These are phyloP conservation scores for Ondatra zibethicus DNA, from an alignment of 2,113 vertebrate species.

Conservation along the genomic window DNA sequence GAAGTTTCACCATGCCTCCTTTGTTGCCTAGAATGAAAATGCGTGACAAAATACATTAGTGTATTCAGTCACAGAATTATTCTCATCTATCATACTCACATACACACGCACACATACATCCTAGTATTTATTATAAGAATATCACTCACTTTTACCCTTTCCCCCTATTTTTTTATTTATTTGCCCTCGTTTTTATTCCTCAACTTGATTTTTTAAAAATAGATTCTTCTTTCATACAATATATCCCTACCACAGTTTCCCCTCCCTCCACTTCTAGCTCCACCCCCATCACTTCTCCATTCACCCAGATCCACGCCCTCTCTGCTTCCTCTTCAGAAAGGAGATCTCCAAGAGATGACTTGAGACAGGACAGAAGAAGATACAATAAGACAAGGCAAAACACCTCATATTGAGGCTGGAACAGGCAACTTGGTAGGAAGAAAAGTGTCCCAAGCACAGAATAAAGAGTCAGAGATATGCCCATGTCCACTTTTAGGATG, in stretches of 20 bases:
- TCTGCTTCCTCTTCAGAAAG: neutral
- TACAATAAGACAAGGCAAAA: neutral
- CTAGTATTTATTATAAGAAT: neutral
- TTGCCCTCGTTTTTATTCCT: constrained; percentile 21
- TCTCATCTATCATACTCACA: neutral
- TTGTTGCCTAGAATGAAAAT: neutral
- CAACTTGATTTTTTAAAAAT: neutral
- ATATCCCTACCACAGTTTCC: neutral
- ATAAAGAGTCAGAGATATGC: neutral
- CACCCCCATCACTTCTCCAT: neutral
- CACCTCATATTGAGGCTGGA: neutral
- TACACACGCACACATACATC: neutral
- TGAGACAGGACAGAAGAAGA: neutral
- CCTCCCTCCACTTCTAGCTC: neutral
- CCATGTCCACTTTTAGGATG: neutral
- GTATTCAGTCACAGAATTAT: neutral
- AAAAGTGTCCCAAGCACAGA: neutral
- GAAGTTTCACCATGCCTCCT: neutral
- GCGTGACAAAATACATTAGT: neutral
- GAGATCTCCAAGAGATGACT: too few species aligned
- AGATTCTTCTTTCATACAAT: neutral
- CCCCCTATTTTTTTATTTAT: neutral
- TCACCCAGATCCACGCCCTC: neutral
- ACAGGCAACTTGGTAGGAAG: neutral
- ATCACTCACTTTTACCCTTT: neutral